Evolutionary conservation across 2,113 vertebrate species (phyloP).

Genomic region (Clupea harengus): DNA sequence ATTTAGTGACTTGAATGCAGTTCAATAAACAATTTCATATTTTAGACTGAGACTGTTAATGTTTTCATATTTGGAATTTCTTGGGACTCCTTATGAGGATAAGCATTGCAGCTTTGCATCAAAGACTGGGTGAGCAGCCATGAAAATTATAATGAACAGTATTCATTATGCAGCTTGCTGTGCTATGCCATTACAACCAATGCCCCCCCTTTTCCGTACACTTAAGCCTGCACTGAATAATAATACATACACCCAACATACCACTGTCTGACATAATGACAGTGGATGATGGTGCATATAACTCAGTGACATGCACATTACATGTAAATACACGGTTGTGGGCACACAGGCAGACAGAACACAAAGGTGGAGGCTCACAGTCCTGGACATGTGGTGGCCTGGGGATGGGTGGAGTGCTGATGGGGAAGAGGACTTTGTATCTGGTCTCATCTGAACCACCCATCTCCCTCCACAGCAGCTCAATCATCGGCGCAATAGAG

Average conservation of each 20-base stretch:
- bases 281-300: no score
- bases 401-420: conserved; percentile 65
- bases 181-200: background rate
- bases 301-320: no score
- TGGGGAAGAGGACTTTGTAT: conserved; percentile 70
- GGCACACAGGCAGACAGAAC: no score
- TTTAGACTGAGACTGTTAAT: no score
- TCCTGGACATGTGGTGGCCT: conserved; percentile 40
- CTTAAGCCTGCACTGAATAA: no score
- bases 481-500: conserved; percentile 70
- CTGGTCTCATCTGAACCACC: conserved; percentile 51
- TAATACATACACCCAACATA: no score
- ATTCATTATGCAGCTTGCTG: background rate
- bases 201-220: background rate
- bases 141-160: background rate
- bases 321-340: no score
- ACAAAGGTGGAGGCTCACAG: conserved; percentile 48
- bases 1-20: no score
- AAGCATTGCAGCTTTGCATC: no score
- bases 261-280: background rate
- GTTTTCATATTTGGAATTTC: no score
- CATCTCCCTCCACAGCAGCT: conserved; percentile 62
- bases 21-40: no score
- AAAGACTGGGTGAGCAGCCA: no score
- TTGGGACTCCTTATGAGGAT: background rate